Percentiles rank a stretch among this genome's conserved stretches.
phyloP scores from a whole-genome alignment of 2,888 invertebrate genomes.

The Pseudococcus jackbeardsleyi region DNA sequence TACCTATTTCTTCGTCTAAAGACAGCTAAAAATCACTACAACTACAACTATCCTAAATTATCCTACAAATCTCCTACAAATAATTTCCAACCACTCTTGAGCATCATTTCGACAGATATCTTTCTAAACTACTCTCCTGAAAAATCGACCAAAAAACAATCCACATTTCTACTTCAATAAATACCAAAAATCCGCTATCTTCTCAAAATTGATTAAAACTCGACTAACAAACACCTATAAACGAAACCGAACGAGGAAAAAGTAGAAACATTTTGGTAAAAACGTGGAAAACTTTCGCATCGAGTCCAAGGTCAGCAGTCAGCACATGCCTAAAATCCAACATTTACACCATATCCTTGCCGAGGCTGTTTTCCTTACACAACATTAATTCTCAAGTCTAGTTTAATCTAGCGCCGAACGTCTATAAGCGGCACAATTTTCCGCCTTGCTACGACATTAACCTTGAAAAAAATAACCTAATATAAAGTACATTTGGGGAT shows the following conservation, averaged over 20 bases:
- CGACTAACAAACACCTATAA: background rate
- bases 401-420: constrained; percentile 17
- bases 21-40: no score
- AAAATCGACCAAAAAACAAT: background rate
- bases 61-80: no score
- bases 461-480: constrained; percentile 16
- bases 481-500: background rate
- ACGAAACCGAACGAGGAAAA: background rate
- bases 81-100: no score
- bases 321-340: constrained; percentile 10
- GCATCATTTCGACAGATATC: no score
- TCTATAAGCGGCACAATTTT: constrained; percentile 12
- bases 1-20: no score
- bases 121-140: no score
- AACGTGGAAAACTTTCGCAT: constrained; percentile 16
- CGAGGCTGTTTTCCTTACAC: constrained; percentile 17
- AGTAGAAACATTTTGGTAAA: background rate
- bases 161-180: background rate
- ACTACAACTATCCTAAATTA: no score
- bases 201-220: background rate
- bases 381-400: constrained; percentile 8
- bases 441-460: constrained; percentile 17
- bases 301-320: constrained; percentile 8
- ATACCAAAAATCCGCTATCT: background rate
- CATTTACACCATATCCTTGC: constrained; percentile 8